Conservation (phyloP, 2,888 invertebrate species). For the Catocala fraxini region DNA sequence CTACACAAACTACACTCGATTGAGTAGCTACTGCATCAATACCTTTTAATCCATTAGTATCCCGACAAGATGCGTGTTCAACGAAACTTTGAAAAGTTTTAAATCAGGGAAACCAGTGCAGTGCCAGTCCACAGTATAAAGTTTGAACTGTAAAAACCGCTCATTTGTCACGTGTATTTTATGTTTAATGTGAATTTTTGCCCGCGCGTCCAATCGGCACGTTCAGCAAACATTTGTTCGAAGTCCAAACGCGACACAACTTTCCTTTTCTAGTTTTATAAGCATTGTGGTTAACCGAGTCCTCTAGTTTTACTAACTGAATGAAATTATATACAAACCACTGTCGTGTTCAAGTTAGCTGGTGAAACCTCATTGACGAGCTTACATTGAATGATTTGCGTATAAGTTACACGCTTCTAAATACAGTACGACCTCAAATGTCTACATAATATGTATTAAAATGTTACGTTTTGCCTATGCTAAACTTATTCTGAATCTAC, state of each 20-base stretch:
- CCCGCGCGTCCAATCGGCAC: constrained; percentile 55
- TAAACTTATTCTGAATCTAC: not conserved
- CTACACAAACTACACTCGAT: no score
- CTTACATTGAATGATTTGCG: not conserved
- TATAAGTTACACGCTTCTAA: not conserved
- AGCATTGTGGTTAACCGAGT: constrained; percentile 78
- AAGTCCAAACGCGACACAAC: constrained; percentile 58
- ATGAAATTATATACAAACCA: constrained; percentile 59
- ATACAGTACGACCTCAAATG: not conserved
- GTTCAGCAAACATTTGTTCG: constrained; percentile 78
- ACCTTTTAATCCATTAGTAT: no score
- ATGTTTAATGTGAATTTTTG: constrained; percentile 31
- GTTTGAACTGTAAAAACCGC: no score
- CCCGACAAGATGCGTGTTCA: no score
- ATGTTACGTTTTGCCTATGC: no score
- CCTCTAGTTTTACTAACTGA: constrained; percentile 65
- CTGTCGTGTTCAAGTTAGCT: constrained; percentile 22
- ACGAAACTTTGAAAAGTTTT: no score
- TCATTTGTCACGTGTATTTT: constrained; percentile 1
- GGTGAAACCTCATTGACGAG: constrained; percentile 31
- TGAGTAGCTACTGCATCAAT: no score
- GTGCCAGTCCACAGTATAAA: no score
- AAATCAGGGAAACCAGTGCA: no score
- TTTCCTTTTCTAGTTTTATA: constrained; percentile 82
- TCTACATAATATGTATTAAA: no score